phyloP scores from a whole-genome alignment of 1,140 invertebrate species.

The Drosophila rufa region DNA sequence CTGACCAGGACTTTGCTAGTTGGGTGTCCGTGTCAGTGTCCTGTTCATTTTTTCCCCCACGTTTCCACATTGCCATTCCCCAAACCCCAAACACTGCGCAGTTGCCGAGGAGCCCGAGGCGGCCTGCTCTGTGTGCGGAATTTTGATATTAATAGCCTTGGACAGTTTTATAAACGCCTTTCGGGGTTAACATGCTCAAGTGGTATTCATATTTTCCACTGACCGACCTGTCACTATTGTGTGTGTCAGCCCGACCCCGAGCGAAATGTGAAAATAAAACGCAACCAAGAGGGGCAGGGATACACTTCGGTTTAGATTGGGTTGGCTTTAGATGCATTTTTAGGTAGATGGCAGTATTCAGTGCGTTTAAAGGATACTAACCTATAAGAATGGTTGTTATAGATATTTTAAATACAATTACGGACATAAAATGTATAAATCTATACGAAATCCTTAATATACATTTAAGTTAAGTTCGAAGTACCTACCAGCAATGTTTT shows the following conservation, averaged over 20 bases:
- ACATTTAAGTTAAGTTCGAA: too few species aligned
- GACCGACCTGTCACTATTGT: slow-evolving; percentile 80
- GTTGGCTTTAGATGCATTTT: not conserved
- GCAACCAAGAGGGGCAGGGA: slow-evolving; percentile 3
- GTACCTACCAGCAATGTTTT: too few species aligned
- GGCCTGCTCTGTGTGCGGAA: slow-evolving; percentile 67
- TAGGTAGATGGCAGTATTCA: not conserved
- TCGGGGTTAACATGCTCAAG: slow-evolving; percentile 83
- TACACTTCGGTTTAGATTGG: slow-evolving; percentile 7
- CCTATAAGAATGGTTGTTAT: too few species aligned
- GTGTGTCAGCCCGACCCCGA: slow-evolving; percentile 55
- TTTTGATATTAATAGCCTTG: slow-evolving; percentile 84
- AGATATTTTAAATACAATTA: not conserved
- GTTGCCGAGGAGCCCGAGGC: slow-evolving; percentile 45
- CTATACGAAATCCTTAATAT: too few species aligned
- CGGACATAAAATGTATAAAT: too few species aligned
- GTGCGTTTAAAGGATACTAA: too few species aligned
- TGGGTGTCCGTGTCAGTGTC: slow-evolving; percentile 53
- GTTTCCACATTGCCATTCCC: not conserved
- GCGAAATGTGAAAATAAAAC: slow-evolving; percentile 50
- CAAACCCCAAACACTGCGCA: slow-evolving; percentile 66
- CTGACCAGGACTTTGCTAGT: slow-evolving; percentile 67
- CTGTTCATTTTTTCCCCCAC: slow-evolving; percentile 31
- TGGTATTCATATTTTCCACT: slow-evolving; percentile 84
- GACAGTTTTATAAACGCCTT: slow-evolving; percentile 84